Evolutionary conservation across 2,113 vertebrate genomes (phyloP).

Genomic region (Coptodon rendalli): DNA sequence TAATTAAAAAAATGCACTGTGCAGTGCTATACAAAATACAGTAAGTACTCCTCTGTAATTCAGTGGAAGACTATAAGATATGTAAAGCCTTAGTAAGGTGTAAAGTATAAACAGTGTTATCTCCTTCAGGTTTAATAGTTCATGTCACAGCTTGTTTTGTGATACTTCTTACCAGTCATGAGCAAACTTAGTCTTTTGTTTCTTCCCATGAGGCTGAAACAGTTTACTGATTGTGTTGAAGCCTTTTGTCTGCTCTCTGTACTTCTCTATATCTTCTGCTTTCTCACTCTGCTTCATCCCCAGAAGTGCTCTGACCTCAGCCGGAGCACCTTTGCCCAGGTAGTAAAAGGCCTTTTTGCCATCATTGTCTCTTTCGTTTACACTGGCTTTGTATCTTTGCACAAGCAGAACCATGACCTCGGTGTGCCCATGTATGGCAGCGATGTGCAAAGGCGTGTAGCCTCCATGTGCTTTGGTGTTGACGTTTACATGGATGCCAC

Average conservation of each 20-base stretch:
- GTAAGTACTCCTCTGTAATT: neutral
- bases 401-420: slow-evolving; percentile 77
- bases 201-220: slow-evolving; percentile 77
- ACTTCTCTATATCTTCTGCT: slow-evolving; percentile 69
- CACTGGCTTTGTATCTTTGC: slow-evolving; percentile 74
- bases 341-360: slow-evolving; percentile 88
- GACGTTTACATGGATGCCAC: slow-evolving; percentile 68
- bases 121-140: neutral
- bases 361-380: slow-evolving; percentile 81
- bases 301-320: slow-evolving; percentile 72
- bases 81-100: neutral
- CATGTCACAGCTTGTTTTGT: neutral
- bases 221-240: slow-evolving; percentile 83
- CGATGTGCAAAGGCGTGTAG: slow-evolving; percentile 91
- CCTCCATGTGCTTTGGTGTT: slow-evolving; percentile 82
- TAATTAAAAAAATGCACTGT: neutral
- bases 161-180: slow-evolving; percentile 20
- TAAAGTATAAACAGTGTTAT: neutral
- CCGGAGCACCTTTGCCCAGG: slow-evolving; percentile 65
- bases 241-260: slow-evolving; percentile 77
- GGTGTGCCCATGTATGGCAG: slow-evolving; percentile 82
- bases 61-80: neutral
- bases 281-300: slow-evolving; percentile 67
- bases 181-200: slow-evolving; percentile 71
- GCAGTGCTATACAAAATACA: neutral